Base-by-base conservation (phyloP, 2,888 invertebrate genomes). In the Kryphioiulus occultus region DNA sequence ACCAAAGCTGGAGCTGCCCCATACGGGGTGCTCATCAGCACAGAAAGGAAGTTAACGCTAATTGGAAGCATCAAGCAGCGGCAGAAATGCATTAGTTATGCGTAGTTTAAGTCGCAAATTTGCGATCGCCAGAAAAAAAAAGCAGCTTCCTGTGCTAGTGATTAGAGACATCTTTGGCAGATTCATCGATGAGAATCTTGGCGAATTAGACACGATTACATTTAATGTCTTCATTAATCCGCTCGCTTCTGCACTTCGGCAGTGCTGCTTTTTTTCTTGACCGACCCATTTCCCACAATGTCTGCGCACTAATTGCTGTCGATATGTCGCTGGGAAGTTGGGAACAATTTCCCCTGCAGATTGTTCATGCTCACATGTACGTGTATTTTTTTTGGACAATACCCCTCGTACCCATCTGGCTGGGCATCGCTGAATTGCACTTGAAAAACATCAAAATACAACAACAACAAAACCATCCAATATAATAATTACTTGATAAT, bases 121-220 rank as follows among this genome's bases (percentile, higher is more conserved):
- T 59, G 59, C n/a, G 15, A 4, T n/a, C n/a, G 59, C n/a, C 4
- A n/a, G 12, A 59, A 59, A 59, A 59, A n/a, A n/a, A n/a, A n/a
- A n/a, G n/a, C n/a, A 59, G 59, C 59, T 59, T 59, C 59, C 59
- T 59, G 59, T 59, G 59, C n/a, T 59, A 59, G 59, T n/a, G 59
- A n/a, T 2, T n/a, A 59, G 59, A 59, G n/a, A 59, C n/a, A n/a
- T 59, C n/a, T 59, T 59, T n/a, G 59, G 4, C 59, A 59, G 59
- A 59, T 59, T n/a, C 59, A 59, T 59, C 59, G 59, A 59, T 2
- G n/a, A 59, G 15, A 19, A n/a, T n/a, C n/a, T 59, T 59, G 19
- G 59, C 59, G 59, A 59, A 59, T 59, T 59, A 59, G 59, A 59
- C 59, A 59, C 59, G 19, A 59, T 19, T 59, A 59, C 59, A n/a